These are phyloP conservation scores for Megalops cyprinoides DNA, from an alignment of 2,797 vertebrate species.

Conservation along the genomic window DNA sequence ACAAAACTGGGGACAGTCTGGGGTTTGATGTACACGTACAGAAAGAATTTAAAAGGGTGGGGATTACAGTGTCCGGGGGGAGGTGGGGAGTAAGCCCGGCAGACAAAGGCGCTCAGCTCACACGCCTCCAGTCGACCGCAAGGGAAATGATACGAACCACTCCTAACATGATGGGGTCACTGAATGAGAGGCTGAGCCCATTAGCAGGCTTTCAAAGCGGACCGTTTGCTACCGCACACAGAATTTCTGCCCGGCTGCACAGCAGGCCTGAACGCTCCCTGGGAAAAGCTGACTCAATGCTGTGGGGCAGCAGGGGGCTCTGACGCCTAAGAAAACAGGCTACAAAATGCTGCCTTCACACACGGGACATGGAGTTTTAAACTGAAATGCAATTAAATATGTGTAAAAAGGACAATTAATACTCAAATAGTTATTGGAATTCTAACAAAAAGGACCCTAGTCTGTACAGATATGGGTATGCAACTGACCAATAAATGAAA, in stretches of 20 bases:
- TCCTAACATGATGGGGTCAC: conserved; percentile 52
- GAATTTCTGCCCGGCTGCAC: conserved; percentile 76
- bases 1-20: background rate
- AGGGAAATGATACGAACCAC: conserved; percentile 58
- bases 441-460: too few relatives aligned
- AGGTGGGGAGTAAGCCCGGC: conserved; percentile 42
- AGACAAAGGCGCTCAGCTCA: conserved; percentile 74
- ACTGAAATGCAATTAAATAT: background rate
- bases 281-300: conserved; percentile 75
- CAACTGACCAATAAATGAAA: too few relatives aligned
- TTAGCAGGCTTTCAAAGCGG: conserved; percentile 69
- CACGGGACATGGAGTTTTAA: conserved; percentile 27
- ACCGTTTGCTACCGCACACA: conserved; percentile 70
- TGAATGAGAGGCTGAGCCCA: conserved; percentile 70
- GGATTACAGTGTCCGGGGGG: conserved; percentile 66
- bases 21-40: conserved; percentile 8
- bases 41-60: conserved; percentile 45
- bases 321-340: conserved; percentile 67
- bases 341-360: too few relatives aligned
- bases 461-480: too few relatives aligned
- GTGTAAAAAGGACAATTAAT: too few relatives aligned
- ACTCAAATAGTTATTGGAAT: too few relatives aligned
- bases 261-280: conserved; percentile 64
- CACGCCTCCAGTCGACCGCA: conserved; percentile 57
- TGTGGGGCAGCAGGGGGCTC: conserved; percentile 55